Conservation (phyloP, 2,797 vertebrate species). For the Protonibea diacanthus region DNA sequence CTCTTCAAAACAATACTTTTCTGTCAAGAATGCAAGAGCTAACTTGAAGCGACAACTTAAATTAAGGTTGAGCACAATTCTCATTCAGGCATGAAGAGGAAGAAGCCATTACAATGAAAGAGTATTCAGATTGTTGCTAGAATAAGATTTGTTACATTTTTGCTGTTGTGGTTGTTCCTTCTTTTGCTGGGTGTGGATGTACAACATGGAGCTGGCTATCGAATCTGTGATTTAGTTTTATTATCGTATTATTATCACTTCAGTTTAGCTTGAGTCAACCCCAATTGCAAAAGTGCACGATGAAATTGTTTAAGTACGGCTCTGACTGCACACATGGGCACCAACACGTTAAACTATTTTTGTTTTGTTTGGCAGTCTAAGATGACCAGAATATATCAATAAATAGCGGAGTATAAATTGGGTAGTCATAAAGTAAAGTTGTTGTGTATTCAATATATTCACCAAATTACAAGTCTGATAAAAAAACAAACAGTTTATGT, state of each 20-base stretch:
- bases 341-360: neutral
- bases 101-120: neutral
- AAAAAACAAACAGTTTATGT: slow-evolving; percentile 19
- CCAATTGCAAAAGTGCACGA: neutral
- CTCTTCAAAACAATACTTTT: neutral
- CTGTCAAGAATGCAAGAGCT: slow-evolving; percentile 8
- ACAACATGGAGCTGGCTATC: neutral
- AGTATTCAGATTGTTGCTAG: neutral
- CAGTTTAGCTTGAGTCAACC: neutral
- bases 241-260: slow-evolving; percentile 17
- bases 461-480: neutral
- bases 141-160: slow-evolving; percentile 5
- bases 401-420: neutral
- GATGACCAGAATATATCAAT: neutral
- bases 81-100: neutral
- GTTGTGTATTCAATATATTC: neutral
- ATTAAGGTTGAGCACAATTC: neutral
- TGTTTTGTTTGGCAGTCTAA: neutral
- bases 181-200: slow-evolving; percentile 15
- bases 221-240: slow-evolving; percentile 21
- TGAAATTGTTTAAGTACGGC: neutral
- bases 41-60: neutral
- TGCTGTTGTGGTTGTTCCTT: neutral
- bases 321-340: neutral
- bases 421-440: neutral